Percentiles rank a stretch among this genome's conserved stretches.
These are phyloP conservation scores for Enchytraeus crypticus DNA, from an alignment of 2,888 invertebrate genomes.

Conservation along the genomic window DNA sequence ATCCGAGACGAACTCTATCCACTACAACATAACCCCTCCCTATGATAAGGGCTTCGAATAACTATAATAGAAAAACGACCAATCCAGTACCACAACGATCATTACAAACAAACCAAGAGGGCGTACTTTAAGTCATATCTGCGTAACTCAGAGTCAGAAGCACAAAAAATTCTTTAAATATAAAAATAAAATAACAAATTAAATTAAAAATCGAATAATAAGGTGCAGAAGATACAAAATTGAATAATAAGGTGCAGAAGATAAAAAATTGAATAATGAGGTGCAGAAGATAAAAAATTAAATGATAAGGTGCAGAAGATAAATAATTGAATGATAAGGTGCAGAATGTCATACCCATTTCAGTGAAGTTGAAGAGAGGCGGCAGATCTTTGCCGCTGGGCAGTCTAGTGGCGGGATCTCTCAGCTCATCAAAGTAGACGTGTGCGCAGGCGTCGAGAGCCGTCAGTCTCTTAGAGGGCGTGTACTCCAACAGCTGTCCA, in stretches of 20 bases:
- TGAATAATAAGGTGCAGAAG: neutral
- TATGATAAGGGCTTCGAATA: no score
- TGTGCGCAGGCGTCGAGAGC: conserved; percentile 97
- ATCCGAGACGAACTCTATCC: no score
- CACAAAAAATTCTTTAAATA: no score
- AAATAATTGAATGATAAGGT: neutral
- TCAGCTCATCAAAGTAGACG: conserved; percentile 91
- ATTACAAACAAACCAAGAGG: no score
- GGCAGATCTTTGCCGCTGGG: conserved; percentile 88
- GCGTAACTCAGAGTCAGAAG: no score
- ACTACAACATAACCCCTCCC: no score
- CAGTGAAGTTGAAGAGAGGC: conserved; percentile 93
- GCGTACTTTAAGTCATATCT: no score
- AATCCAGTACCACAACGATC: no score
- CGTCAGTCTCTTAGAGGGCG: conserved; percentile 86
- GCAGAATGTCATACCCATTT: conserved; percentile 60
- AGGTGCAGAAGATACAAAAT: no score
- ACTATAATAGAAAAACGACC: no score
- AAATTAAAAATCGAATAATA: no score
- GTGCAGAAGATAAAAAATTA: neutral
- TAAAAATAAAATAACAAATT: no score
- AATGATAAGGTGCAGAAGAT: neutral
- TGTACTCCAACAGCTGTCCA: conserved; percentile 65
- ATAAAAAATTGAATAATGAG: neutral
- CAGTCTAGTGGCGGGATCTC: conserved; percentile 51